Evolutionary conservation across 2,113 vertebrate species (phyloP), one percentile per base, ranked within the genome.

Genomic region (Vicugna pacos): DNA sequence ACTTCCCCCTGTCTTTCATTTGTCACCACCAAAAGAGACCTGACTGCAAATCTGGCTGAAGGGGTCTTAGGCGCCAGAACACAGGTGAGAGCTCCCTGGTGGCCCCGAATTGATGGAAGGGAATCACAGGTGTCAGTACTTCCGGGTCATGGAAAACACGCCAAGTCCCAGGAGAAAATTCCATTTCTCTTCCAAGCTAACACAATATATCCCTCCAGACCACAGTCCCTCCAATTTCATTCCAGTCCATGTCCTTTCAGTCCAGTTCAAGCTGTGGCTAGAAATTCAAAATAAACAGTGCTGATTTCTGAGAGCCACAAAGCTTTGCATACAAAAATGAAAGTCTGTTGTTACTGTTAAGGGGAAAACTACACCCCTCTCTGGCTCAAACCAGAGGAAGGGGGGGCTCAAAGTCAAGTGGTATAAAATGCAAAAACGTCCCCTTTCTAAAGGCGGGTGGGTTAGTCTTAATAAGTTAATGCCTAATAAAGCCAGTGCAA

Each of bases 251-350:
- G 32, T 88, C 30, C 17, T 88, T 88, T 72, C 60, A n/a, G 35
- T 54, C 5, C 32, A 30, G n/a, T 60, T 76, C 81, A 80, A 60
- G 30, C 56, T 58, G 56, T 62, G 28, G 56, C 69, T 77, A n/a
- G 35, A 70, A 90, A 88, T 77, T 88, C 30, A 90, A 96, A 96
- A 77, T 56, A 95, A 97, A 92, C n/a, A 60, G 24, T 90, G 38
- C 60, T 75, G 58, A 72, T 62, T 58, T 58, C 26, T 60, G 26
- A 48, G 10, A 92, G n/a, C 32, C 69, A 56, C 60, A 92, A 48
- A 65, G 9, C 24, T 93, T 67, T 38, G 48, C 32, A 77, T 30
- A 77, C 22, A 69, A 91, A 76, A 62, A 12, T 0, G 79, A 83
- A 82, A 88, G 11, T n/a, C 19, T 24, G 35, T 87, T 54, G 16